These are phyloP conservation scores for Reinhardtius hippoglossoides DNA, from an alignment of 2,113 vertebrate genomes.

Conservation along the genomic window DNA sequence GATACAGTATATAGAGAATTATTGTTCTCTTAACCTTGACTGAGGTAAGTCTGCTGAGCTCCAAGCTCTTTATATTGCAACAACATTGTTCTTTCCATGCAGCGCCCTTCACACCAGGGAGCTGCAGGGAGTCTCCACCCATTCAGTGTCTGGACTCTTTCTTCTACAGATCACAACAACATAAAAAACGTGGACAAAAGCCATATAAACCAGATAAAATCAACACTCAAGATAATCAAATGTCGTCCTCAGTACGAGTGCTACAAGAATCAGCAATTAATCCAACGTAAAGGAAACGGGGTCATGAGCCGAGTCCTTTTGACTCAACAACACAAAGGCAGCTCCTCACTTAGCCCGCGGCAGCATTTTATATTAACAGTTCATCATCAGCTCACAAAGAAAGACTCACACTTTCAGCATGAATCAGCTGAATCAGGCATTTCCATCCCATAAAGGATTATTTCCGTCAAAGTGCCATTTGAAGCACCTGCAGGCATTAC, in stretches of 20 bases:
- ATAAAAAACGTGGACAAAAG: no score
- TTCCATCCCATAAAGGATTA: background rate
- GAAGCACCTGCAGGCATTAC: constrained; percentile 1
- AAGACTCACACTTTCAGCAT: background rate
- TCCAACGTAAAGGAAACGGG: background rate
- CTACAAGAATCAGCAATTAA: background rate
- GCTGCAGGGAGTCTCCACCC: background rate
- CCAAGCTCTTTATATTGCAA: constrained; percentile 23
- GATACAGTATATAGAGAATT: background rate
- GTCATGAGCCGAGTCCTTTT: background rate
- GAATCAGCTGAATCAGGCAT: constrained; percentile 14
- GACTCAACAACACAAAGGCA: background rate
- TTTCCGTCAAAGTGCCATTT: constrained; percentile 8
- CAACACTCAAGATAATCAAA: no score
- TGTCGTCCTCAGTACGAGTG: no score
- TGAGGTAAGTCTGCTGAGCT: background rate
- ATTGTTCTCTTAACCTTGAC: constrained; percentile 14
- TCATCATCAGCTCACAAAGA: constrained; percentile 11
- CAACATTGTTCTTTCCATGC: constrained; percentile 18
- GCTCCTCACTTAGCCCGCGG: no score
- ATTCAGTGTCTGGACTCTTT: background rate
- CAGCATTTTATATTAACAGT: no score
- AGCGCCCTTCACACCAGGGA: constrained; percentile 31
- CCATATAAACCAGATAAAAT: no score
- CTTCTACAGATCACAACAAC: background rate